These are phyloP conservation scores for Eremophila alpestris DNA, from an alignment of 2,797 vertebrate species.

Conservation along the genomic window DNA sequence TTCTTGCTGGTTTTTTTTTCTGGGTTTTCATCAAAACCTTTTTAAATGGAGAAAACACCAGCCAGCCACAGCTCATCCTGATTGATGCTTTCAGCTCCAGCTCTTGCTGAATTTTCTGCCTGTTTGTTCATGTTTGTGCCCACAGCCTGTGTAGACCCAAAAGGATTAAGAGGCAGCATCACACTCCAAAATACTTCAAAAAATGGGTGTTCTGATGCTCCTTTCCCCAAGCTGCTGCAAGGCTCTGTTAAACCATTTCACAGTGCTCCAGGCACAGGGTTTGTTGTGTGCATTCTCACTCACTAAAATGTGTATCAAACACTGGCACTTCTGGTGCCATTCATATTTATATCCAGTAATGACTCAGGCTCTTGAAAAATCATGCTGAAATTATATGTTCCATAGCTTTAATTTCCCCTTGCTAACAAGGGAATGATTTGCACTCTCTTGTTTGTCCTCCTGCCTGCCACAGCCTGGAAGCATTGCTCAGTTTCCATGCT, in stretches of 20 bases:
- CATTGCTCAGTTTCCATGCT: background rate
- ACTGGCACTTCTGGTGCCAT: background rate
- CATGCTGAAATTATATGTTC: conserved; percentile 38
- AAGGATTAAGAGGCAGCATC: background rate
- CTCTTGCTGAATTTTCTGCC: background rate
- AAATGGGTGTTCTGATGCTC: background rate
- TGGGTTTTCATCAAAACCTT: background rate
- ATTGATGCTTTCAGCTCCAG: background rate
- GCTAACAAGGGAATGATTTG: conserved; percentile 35
- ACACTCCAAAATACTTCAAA: background rate
- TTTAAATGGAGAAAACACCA: background rate
- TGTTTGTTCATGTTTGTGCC: background rate
- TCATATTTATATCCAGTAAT: conserved; percentile 31
- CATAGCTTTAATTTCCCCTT: conserved; percentile 24
- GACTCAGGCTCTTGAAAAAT: conserved; percentile 55
- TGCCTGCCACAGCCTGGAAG: background rate
- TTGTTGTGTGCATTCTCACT: background rate
- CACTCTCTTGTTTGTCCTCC: conserved; percentile 31
- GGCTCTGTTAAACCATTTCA: background rate
- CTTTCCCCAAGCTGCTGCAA: background rate
- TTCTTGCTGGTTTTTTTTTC: background rate
- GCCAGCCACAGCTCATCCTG: background rate
- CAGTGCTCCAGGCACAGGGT: background rate
- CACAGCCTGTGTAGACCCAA: background rate
- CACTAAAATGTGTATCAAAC: background rate